These are phyloP conservation scores for Andrena cerasifolii DNA, from an alignment of 1,140 invertebrate species.

Conservation along the genomic window DNA sequence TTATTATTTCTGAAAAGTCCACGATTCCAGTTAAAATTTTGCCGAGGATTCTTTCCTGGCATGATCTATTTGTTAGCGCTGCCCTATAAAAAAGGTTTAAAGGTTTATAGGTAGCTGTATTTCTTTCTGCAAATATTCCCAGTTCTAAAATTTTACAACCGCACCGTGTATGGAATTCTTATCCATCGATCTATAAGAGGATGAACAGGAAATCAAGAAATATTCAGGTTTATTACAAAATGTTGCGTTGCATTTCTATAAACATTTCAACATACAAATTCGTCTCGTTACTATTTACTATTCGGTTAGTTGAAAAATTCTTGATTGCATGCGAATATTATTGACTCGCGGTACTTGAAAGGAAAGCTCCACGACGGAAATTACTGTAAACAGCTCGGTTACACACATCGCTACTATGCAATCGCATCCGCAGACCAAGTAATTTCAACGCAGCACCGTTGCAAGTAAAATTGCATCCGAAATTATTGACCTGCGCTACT, in stretches of 20 bases:
- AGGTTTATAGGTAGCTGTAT: neutral
- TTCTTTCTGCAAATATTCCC: neutral
- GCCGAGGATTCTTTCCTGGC: neutral
- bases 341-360: neutral
- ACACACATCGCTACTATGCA: too few relatives aligned
- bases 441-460: too few relatives aligned
- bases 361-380: too few relatives aligned
- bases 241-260: neutral
- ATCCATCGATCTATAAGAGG: neutral
- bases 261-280: neutral
- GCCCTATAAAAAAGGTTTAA: constrained; percentile 6
- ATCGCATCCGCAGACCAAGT: too few relatives aligned
- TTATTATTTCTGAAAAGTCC: neutral
- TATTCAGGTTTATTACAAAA: neutral
- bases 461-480: neutral
- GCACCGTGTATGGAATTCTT: neutral
- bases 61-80: neutral
- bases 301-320: neutral
- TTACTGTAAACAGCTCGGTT: too few relatives aligned
- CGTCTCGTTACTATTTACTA: neutral
- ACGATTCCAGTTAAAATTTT: neutral
- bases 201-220: constrained; percentile 5
- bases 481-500: neutral
- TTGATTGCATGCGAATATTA: neutral
- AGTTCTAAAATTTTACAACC: neutral